Evolutionary conservation across 1,140 invertebrate genomes (phyloP).

Genomic region (Uloborus diversus): DNA sequence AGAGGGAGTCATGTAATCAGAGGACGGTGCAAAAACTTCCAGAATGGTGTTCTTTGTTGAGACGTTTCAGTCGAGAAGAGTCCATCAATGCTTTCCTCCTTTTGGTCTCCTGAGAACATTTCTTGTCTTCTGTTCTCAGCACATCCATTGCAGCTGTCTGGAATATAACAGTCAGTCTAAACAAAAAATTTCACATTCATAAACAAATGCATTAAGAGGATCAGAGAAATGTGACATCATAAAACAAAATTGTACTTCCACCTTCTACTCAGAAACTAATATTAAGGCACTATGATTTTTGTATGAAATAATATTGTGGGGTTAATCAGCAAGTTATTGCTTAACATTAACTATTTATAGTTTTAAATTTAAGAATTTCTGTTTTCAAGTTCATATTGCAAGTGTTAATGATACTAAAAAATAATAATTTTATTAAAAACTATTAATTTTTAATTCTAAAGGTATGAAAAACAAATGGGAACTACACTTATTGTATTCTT

Average conservation of each 20-base stretch:
- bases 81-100: conserved; percentile 5
- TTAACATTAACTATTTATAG: not conserved
- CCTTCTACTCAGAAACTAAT: not conserved
- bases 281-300: not conserved
- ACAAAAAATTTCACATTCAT: conserved; percentile 12
- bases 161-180: conserved; percentile 18
- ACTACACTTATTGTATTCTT: too few relatives aligned
- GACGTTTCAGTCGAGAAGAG: conserved; percentile 3
- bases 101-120: not conserved
- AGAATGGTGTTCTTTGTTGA: conserved; percentile 29
- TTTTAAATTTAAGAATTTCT: not conserved
- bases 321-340: not conserved
- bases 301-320: not conserved
- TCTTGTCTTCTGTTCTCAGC: not conserved
- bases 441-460: too few relatives aligned
- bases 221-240: not conserved
- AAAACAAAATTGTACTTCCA: not conserved
- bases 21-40: conserved; percentile 26
- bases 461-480: too few relatives aligned
- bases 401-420: too few relatives aligned
- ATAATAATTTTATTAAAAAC: too few relatives aligned
- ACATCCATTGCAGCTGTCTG: conserved; percentile 11
- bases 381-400: too few relatives aligned
- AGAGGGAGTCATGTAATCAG: too few relatives aligned
- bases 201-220: not conserved